Evolutionary conservation across 2,888 invertebrate genomes (phyloP), one percentile per base, ranked within the genome.

Genomic region (Notocelia uddmanniana): DNA sequence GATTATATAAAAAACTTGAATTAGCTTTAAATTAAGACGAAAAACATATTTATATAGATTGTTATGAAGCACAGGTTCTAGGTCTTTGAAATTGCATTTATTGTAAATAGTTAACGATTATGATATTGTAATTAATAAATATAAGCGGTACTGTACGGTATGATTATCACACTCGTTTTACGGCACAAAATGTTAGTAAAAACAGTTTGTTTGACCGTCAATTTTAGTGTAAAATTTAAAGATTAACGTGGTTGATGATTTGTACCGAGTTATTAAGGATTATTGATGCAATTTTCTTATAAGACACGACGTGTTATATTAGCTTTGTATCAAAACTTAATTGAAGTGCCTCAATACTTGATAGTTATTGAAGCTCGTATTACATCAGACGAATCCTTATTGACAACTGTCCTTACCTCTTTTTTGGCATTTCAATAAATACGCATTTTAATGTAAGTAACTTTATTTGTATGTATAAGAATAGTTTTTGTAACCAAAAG

Each of bases 41-140:
- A 86, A 87, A 87, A 89, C 87, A 89, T 92, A 91, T 91, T 90
- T 92, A 92, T 90, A 92, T 93, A 93, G 91, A 92, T 91, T 92
- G 93, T 93, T 93, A 92, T 87, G 83, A 91, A 91, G 93, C 93
- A 93, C 93, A 92, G 92, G 93, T 91, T 90, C 86, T 92, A 93
- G 92, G 90, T 90, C 89, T 88, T 85, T 86, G 87, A 89, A 85
- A 88, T 91, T 92, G 92, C 92, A 92, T 93, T 90, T 92, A 92
- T 89, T 93, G 93, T 93, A 93, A 89, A 93, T 93, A 93, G 89
- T 89, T 90, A 92, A 83, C 78, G 80, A 83, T 83, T 81, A 86
- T 81, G 80, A 83, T 87, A 87, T 82, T 85, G 81, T 89, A 88
- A 85, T 74, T 75, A 71, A 72, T 74, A 57, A 73, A 67, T 82